Percentiles rank a stretch among this genome's conserved stretches.
Evolutionary conservation across 2,113 vertebrate species (phyloP).

Genomic region (Salvator merianae): DNA sequence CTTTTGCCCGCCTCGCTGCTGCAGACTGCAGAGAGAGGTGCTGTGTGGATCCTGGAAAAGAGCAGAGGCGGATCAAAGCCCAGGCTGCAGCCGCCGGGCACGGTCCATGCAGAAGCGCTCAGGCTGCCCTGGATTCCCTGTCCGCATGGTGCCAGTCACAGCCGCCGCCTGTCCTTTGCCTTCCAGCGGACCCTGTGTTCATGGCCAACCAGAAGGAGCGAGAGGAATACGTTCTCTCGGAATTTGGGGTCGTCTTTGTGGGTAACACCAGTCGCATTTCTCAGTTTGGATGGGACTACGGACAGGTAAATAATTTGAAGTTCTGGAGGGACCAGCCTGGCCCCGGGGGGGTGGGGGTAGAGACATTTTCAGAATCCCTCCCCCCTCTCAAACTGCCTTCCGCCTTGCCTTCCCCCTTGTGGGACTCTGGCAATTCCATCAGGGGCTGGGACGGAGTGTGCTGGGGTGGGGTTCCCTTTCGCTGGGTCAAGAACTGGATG

Average conservation of each 20-base stretch:
- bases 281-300: constrained; percentile 79
- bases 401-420: not conserved
- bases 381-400: too few relatives aligned
- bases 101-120: not conserved
- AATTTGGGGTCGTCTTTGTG: constrained; percentile 80
- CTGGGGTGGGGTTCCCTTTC: too few relatives aligned
- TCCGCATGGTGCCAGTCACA: not conserved
- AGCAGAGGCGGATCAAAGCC: too few relatives aligned
- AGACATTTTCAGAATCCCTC: not conserved
- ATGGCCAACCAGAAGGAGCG: constrained; percentile 70
- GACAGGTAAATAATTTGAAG: constrained; percentile 76
- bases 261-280: constrained; percentile 74
- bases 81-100: not conserved
- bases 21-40: not conserved
- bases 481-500: too few relatives aligned
- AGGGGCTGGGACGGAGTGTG: too few relatives aligned
- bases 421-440: not conserved
- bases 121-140: not conserved
- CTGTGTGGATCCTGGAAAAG: not conserved
- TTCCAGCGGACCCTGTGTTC: constrained; percentile 84
- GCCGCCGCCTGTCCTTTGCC: constrained; percentile 1
- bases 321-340: not conserved
- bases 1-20: not conserved
- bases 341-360: not conserved
- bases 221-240: constrained; percentile 85